Evolutionary conservation across 2,888 invertebrate genomes (phyloP).

Genomic region (Odontocerum albicorne): DNA sequence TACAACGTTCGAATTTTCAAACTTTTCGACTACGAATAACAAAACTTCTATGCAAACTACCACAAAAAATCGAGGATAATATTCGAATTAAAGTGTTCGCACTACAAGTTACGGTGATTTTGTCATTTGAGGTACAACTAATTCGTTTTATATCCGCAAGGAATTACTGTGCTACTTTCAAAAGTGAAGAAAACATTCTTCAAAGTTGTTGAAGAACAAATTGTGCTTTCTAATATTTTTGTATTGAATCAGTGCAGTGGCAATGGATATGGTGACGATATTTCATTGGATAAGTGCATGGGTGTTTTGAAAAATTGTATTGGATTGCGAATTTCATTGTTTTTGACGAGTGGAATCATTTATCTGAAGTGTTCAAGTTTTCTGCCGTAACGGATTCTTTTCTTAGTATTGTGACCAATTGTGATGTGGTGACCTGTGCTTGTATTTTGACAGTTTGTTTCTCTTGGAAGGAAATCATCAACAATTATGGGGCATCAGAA

Average conservation of each 20-base stretch:
- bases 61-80: neutral
- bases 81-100: constrained; percentile 8
- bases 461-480: constrained; percentile 4
- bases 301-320: constrained; percentile 18
- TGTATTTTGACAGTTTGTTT: constrained; percentile 19
- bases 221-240: constrained; percentile 15
- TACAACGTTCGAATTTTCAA: constrained; percentile 28
- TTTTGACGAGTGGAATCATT: too few relatives aligned
- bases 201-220: constrained; percentile 13
- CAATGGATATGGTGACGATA: constrained; percentile 23
- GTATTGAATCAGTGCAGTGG: constrained; percentile 11
- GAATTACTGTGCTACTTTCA: constrained; percentile 5
- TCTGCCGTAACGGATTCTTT: too few relatives aligned
- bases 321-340: too few relatives aligned
- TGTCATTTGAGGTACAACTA: neutral
- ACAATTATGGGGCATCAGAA: constrained; percentile 10
- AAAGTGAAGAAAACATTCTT: constrained; percentile 25
- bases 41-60: neutral
- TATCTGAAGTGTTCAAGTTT: too few relatives aligned
- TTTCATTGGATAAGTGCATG: constrained; percentile 9
- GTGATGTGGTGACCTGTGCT: constrained; percentile 28
- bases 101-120: constrained; percentile 1
- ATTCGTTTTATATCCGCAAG: neutral
- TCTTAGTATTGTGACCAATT: constrained; percentile 2
- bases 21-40: constrained; percentile 1